Evolutionary conservation across 1,140 invertebrate genomes (phyloP), one percentile per base, ranked within the genome.

Genomic region (Drosophila setifemur): DNA sequence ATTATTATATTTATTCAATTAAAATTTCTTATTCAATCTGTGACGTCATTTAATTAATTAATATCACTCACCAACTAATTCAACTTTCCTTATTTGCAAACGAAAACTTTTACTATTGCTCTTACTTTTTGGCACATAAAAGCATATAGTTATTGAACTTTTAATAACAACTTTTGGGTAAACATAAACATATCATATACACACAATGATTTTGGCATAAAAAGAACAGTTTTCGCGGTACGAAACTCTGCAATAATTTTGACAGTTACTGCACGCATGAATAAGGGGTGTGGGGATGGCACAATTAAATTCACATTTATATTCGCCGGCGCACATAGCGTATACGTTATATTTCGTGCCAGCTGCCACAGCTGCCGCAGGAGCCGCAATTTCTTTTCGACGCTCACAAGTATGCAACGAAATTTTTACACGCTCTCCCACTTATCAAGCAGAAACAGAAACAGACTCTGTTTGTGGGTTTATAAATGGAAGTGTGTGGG

Each of bases 241-340:
- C n/a, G n/a, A n/a, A n/a, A n/a, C n/a, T n/a, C n/a, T 3, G 3
- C 9, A 9, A 58, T 43, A 19, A 3, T 23, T n/a, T 9, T 52
- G 8, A 9, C 19, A 21, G 14, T 12, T 11, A 7, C n/a, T 25
- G 7, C 21, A 11, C 7, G 1, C 16, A 37, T 33, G 26, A 23
- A 50, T n/a, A n/a, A n/a, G 11, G 45, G 19, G 21, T 35, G 49
- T 47, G 49, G 39, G 43, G 23, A 61, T 50, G 55, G 54, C 42
- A 73, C 71, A 86, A 85, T 85, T 85, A 85, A 79, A 85, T 86
- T 64, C 42, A 71, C 70, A 85, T 85, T 72, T 58, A 50, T 49
- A 72, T 57, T 71, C 55, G 39, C 57, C 60, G 25, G 11, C 7
- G 23, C 19, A 8, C 16, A 37, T 55, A 14, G 12, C 25, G 26